Evolutionary conservation across 2,797 vertebrate genomes (phyloP).

Genomic region (Eulemur rubriventer): DNA sequence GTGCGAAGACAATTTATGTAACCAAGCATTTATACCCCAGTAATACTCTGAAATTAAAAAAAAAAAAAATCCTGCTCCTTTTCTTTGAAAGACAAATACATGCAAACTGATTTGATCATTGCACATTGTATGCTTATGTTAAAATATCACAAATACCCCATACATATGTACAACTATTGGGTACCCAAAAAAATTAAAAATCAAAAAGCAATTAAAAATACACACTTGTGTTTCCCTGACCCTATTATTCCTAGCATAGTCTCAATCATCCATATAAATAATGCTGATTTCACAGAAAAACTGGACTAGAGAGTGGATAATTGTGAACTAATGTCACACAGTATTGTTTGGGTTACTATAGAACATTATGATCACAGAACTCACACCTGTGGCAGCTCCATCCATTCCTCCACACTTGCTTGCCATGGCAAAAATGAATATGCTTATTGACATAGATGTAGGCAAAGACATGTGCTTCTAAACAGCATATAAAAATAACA

Average conservation of each 20-base stretch:
- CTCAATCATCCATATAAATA: neutral
- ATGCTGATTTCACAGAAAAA: neutral
- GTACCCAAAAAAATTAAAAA: no score
- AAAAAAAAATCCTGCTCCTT: neutral
- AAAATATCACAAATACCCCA: no score
- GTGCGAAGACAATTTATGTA: no score
- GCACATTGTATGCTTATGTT: no score
- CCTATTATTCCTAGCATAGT: neutral
- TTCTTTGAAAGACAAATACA: neutral
- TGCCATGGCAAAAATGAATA: neutral
- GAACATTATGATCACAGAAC: neutral
- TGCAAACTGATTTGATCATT: no score
- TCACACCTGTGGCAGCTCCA: neutral
- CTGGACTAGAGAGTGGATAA: neutral
- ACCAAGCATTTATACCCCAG: no score
- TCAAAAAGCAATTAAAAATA: neutral
- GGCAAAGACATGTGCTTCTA: neutral
- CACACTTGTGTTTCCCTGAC: neutral
- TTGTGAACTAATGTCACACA: neutral
- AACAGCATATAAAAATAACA: neutral
- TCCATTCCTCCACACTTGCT: neutral
- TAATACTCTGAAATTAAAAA: neutral
- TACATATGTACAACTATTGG: no score
- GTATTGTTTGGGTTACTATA: neutral
- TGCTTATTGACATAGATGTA: neutral